Evolutionary conservation across 1,140 invertebrate genomes (phyloP), one percentile per base, ranked within the genome.

Genomic region (Cotesia typhae): DNA sequence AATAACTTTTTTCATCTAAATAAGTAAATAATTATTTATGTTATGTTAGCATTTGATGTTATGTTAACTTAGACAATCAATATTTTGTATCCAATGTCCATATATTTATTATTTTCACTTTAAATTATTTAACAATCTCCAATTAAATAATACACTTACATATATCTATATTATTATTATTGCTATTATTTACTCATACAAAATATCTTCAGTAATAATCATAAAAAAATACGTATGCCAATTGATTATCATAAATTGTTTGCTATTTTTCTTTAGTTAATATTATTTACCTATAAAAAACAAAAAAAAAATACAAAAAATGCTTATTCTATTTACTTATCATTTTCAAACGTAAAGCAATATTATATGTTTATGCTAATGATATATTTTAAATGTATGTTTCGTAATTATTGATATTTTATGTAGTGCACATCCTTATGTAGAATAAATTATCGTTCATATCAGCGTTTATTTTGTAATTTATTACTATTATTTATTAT

Each of bases 401-500:
- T 83, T 81, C 79, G 82, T 83, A 83, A 79, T 85, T 81, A 83
- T 82, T 83, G 78, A 83, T 75, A 83, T 82, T 86, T 82, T 83
- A 78, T 87, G 86, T 87, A 87, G 82, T 75, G 17, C 41, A 83
- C 81, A 83, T 78, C 80, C 80, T 83, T 83, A 83, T 47, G 74
- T 76, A 79, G 77, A 87, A 87, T 87, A 87, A 87, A 87, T 87
- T 87, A 87, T 87, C 87, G 83, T 87, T 86, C 86, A 82, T 84
- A 86, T 78, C 78, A 84, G 28, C 5, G 64, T 51, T 37, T 38
- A 41, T 20, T 60, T 60, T 55, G 14, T 59, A 28, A 38, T 51
- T 69, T 63, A 20, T 52, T 68, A 28, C 53, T 64, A 66, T 14
- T 60, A 63, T 80, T 74, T 74, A 67, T n/a, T 78, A 76, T 79